phyloP scores from a whole-genome alignment of 2,113 vertebrate species.

The Enhydra lutris region DNA sequence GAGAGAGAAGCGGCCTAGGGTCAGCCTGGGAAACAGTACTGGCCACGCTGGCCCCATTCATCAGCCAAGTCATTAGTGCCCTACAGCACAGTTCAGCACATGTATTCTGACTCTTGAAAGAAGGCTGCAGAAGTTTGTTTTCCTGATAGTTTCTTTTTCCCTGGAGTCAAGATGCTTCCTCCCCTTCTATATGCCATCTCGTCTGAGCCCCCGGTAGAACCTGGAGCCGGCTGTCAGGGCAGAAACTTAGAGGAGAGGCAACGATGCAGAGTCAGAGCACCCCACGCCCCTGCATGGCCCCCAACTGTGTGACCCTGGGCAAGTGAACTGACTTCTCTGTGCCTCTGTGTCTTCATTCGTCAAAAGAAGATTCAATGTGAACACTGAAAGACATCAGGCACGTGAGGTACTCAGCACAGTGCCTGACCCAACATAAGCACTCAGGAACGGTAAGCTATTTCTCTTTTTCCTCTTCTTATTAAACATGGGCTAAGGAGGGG shows the following conservation, averaged over 20 bases:
- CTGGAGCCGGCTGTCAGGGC: accelerated
- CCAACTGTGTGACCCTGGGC: background rate
- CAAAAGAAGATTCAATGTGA: background rate
- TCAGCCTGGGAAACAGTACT: conserved; percentile 53
- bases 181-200: background rate
- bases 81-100: background rate
- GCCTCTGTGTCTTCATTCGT: background rate
- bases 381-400: background rate
- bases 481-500: background rate
- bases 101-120: conserved; percentile 25
- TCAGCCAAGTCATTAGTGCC: conserved; percentile 35
- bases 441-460: background rate
- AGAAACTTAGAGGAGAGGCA: background rate
- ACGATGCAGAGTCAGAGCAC: accelerated
- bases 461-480: background rate
- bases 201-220: background rate
- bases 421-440: background rate
- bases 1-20: conserved; percentile 15
- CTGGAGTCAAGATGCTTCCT: background rate
- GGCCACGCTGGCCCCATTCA: background rate
- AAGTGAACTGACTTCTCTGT: background rate
- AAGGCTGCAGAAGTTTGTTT: background rate
- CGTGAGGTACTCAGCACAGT: background rate
- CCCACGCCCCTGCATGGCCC: accelerated
- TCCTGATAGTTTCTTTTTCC: background rate